Percentiles rank a stretch among this genome's conserved stretches.
Evolutionary conservation across 2,797 vertebrate genomes (phyloP).

Genomic region (Enteromius anoplus): DNA sequence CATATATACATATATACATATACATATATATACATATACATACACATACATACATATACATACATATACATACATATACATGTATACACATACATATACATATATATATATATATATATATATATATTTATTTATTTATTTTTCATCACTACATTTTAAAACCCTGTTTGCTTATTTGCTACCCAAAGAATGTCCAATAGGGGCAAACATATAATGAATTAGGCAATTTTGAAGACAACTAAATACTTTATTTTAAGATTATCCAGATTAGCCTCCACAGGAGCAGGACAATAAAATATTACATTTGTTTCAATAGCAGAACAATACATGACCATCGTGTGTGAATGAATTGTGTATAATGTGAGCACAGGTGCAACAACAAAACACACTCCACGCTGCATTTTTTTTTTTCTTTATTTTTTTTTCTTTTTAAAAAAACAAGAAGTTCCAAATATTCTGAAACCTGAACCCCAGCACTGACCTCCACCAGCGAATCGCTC

Average conservation of each 20-base stretch:
- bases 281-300: neutral
- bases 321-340: neutral
- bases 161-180: neutral
- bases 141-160: neutral
- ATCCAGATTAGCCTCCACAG: neutral
- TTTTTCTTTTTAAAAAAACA: constrained; percentile 66
- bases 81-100: too few species aligned
- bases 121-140: too few species aligned
- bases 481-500: constrained; percentile 68
- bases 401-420: constrained; percentile 66
- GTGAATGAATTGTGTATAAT: neutral
- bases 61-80: too few species aligned
- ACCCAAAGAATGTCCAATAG: neutral
- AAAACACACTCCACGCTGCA: constrained; percentile 39
- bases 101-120: too few species aligned
- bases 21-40: too few species aligned
- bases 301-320: neutral
- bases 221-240: neutral
- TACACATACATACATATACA: too few species aligned
- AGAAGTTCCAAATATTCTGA: constrained; percentile 74
- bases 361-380: neutral
- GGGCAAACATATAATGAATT: neutral
- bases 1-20: too few species aligned
- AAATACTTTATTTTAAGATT: neutral
- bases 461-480: constrained; percentile 72